phyloP scores from a whole-genome alignment of 35 echinoderm and acorn worm genomes.

The Patiria miniata region DNA sequence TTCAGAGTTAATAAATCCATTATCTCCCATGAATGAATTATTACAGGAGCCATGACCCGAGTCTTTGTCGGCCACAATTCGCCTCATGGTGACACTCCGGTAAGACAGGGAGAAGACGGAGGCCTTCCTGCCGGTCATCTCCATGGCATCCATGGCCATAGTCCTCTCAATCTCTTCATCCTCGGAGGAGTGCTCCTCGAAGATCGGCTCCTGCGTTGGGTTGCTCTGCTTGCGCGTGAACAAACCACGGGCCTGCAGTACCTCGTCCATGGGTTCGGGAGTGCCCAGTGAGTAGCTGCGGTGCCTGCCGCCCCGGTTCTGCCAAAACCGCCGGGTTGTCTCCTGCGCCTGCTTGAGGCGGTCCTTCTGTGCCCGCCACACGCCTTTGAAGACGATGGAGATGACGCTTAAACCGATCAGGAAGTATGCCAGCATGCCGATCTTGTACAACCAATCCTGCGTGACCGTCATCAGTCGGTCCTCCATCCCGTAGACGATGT shows the following conservation, averaged over 20 bases:
- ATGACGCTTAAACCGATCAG: constrained; percentile 46
- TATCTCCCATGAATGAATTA: background rate
- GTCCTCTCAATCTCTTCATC: background rate
- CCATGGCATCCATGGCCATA: constrained; percentile 20
- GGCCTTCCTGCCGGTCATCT: background rate
- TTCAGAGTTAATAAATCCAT: no score
- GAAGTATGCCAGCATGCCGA: constrained; percentile 16
- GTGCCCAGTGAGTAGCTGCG: background rate
- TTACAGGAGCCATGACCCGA: background rate
- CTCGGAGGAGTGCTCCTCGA: background rate
- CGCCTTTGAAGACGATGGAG: constrained; percentile 31
- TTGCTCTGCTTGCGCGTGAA: background rate
- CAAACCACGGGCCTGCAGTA: no score
- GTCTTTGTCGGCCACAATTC: background rate
- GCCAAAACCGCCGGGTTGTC: background rate
- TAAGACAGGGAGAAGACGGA: background rate
- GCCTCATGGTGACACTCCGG: background rate
- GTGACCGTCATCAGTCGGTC: background rate
- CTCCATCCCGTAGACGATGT: constrained; percentile 30
- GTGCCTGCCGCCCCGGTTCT: background rate
- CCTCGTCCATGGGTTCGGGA: background rate
- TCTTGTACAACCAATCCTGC: constrained; percentile 15
- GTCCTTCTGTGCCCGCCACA: background rate
- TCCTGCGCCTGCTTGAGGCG: background rate
- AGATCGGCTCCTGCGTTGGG: background rate